phyloP scores from a whole-genome alignment of 1,140 invertebrate genomes.

The Apis dorsata region DNA sequence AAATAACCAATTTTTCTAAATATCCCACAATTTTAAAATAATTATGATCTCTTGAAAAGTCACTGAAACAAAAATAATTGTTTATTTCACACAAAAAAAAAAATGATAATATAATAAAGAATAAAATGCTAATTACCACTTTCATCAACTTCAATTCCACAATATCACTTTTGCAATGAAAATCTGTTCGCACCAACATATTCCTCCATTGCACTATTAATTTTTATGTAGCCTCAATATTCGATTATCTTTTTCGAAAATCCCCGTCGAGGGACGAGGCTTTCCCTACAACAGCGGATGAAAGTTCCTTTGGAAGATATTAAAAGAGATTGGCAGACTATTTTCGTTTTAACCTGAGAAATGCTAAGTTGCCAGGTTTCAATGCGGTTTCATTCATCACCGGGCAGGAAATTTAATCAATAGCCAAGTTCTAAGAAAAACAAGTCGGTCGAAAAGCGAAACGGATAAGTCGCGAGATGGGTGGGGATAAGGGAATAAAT shows the following conservation, averaged over 20 bases:
- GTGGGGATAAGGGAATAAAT: background rate
- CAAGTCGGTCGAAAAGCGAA: background rate
- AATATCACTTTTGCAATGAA: background rate
- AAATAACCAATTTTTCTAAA: too few species aligned
- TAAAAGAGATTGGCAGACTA: background rate
- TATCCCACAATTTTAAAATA: too few species aligned
- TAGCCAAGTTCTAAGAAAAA: conserved; percentile 2
- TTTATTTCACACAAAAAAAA: background rate
- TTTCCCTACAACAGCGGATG: background rate
- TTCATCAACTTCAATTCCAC: background rate
- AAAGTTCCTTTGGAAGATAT: background rate
- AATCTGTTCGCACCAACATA: too few species aligned
- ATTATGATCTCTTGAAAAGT: too few species aligned
- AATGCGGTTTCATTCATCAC: background rate
- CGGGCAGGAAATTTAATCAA: background rate
- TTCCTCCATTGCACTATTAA: background rate
- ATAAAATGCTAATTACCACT: background rate
- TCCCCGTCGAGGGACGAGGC: background rate
- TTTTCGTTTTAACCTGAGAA: background rate
- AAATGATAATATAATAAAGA: background rate
- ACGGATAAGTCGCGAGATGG: background rate
- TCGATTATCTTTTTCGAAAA: background rate
- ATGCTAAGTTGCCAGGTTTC: conserved; percentile 4
- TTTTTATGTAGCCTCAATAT: background rate
- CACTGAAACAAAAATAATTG: too few species aligned